Evolutionary conservation across 2,888 invertebrate genomes (phyloP).

Genomic region (Podotricha telesiphe): DNA sequence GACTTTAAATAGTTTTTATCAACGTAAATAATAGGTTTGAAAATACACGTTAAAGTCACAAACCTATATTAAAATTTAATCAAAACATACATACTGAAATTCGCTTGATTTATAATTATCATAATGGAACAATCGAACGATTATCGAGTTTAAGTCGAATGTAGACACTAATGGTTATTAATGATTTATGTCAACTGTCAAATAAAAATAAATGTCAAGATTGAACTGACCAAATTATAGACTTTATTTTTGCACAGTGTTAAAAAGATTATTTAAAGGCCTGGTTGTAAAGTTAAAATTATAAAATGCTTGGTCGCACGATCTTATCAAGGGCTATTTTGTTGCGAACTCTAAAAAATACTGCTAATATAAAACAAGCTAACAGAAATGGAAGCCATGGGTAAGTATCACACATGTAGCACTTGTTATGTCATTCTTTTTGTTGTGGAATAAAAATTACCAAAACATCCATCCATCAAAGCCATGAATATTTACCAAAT

Average conservation of each 20-base stretch:
- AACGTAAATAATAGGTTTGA: too few species aligned
- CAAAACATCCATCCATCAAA: neutral
- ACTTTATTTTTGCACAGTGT: neutral
- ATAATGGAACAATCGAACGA: too few species aligned
- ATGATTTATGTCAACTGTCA: conserved; percentile 1
- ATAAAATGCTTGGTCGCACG: conserved; percentile 63
- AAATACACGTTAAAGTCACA: too few species aligned
- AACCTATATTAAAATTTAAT: too few species aligned
- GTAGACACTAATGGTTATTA: neutral
- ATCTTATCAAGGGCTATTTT: conserved; percentile 64
- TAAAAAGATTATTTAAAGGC: neutral
- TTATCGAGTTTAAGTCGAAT: too few species aligned
- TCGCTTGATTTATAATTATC: too few species aligned
- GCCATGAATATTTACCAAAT: neutral
- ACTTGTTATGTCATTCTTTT: conserved; percentile 66
- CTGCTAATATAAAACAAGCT: conserved; percentile 61
- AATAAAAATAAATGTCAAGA: neutral
- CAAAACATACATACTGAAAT: too few species aligned
- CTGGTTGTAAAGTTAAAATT: neutral
- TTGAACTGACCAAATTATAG: neutral
- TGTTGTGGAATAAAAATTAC: conserved; percentile 7
- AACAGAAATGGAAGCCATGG: conserved; percentile 73
- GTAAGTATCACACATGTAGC: conserved; percentile 53
- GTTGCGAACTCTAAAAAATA: conserved; percentile 59
- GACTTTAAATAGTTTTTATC: too few species aligned